These are phyloP conservation scores for Elmis aenea DNA, from an alignment of 2,888 invertebrate genomes.

Conservation along the genomic window DNA sequence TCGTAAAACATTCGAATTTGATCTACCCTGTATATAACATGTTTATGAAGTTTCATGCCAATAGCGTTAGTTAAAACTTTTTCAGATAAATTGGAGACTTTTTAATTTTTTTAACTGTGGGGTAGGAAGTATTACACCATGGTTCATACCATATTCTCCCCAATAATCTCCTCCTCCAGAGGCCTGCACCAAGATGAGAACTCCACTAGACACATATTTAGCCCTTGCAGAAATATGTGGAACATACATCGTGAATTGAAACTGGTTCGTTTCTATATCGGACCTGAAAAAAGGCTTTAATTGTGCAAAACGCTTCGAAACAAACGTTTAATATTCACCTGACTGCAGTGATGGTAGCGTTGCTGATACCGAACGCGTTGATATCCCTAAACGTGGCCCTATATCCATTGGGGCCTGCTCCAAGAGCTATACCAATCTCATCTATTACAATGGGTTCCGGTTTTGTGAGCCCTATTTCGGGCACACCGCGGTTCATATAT, in stretches of 20 bases:
- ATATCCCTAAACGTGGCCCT: constrained; percentile 75
- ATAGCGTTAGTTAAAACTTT: too few relatives aligned
- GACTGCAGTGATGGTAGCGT: constrained; percentile 72
- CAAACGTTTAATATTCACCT: constrained; percentile 51
- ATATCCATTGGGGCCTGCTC: constrained; percentile 78
- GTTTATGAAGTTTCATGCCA: too few relatives aligned
- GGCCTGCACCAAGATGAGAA: constrained; percentile 73
- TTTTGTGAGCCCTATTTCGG: constrained; percentile 65
- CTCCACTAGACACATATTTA: constrained; percentile 75
- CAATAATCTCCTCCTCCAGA: constrained; percentile 84
- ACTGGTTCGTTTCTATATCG: constrained; percentile 72
- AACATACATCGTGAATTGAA: constrained; percentile 74
- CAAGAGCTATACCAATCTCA: constrained; percentile 74
- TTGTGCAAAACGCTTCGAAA: neutral
- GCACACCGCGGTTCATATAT: constrained; percentile 67
- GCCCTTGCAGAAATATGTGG: constrained; percentile 75
- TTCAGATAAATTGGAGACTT: too few relatives aligned
- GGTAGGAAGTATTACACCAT: too few relatives aligned
- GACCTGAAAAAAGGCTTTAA: constrained; percentile 51
- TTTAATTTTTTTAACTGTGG: neutral
- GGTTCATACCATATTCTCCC: constrained; percentile 69
- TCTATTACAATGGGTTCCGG: constrained; percentile 79
- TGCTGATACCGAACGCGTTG: constrained; percentile 74
- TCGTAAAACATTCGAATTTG: too few relatives aligned
- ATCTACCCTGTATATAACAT: too few relatives aligned